These are phyloP conservation scores for Caerostris darwini DNA, from an alignment of 1,140 invertebrate species.

Conservation along the genomic window DNA sequence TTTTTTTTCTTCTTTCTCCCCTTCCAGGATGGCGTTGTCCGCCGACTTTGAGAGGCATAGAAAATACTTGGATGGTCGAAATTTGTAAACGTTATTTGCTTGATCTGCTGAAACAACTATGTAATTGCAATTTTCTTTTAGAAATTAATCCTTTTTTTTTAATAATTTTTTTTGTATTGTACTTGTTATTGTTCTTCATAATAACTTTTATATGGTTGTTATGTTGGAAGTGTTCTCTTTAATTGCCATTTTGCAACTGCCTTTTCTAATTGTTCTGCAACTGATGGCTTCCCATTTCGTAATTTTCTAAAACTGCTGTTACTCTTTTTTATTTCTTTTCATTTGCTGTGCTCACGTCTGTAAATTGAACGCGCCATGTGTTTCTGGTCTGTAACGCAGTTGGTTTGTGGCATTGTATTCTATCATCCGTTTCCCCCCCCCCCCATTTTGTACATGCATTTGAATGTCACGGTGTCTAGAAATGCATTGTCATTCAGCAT, in stretches of 20 bases:
- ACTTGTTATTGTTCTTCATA: not conserved
- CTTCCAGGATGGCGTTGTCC: constrained; percentile 15
- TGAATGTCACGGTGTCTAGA: not conserved
- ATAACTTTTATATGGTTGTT: not conserved
- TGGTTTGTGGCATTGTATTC: not conserved
- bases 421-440: not conserved
- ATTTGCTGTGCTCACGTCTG: not conserved
- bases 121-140: not conserved
- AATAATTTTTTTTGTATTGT: not conserved
- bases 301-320: not conserved
- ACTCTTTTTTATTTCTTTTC: not conserved
- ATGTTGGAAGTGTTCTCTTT: not conserved
- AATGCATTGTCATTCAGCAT: not conserved
- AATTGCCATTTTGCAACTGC: not conserved
- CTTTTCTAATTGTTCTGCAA: not conserved
- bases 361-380: not conserved
- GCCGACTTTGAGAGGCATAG: not conserved
- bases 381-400: not conserved
- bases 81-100: not conserved
- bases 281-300: not conserved
- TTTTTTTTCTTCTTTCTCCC: not conserved
- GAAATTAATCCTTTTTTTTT: not conserved
- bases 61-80: not conserved
- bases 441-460: not conserved
- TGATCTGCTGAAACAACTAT: not conserved